Evolutionary conservation across 2,797 vertebrate genomes (phyloP), one percentile per base, ranked within the genome.

Genomic region (Pitangus sulphuratus): DNA sequence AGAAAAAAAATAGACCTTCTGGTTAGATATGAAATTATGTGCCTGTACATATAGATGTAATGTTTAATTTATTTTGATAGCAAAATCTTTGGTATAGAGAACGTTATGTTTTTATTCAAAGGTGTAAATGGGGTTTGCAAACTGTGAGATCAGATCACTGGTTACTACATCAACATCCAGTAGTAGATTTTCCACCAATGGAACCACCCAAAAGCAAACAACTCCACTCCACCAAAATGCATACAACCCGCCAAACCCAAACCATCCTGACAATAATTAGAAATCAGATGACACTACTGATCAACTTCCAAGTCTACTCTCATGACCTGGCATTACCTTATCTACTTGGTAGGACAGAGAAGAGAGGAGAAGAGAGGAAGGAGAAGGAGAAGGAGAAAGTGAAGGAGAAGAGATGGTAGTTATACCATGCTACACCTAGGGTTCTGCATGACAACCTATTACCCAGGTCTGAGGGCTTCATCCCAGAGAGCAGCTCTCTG

Each of bases 21-120:
- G 48, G 25, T 30, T 90, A 84, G 37, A 53, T 53, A 56, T 12
- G 8, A 81, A 95, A 78, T 70, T 84, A 70, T 31, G 65, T 91
- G 22, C 28, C 50, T 75, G 33, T 61, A 66, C 9, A 7, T 54
- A 84, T 18, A 72, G 16, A 30, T 48, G 28, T 25, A 78, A 58
- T 18, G 4, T 87, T 93, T 87, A 8, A 37, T 84, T 84, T 90
- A n/a, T 70, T 87, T 79, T 69, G n/a, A 51, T n/a, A 81, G 7
- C 35, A 44, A 65, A 82, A 15, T 37, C 33, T 70, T 82, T 51
- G 17, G 15, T 50, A 50, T 21, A 37, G 28, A 90, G n/a, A 87
- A 61, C 26, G 10, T 37, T 83, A 11, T 4, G 30, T 69, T 28
- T 79, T 62, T 40, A 80, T 60, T 50, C 19, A 35, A 21, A 42